phyloP scores from a whole-genome alignment of 2,888 invertebrate species.

The Zelleria hepariella region DNA sequence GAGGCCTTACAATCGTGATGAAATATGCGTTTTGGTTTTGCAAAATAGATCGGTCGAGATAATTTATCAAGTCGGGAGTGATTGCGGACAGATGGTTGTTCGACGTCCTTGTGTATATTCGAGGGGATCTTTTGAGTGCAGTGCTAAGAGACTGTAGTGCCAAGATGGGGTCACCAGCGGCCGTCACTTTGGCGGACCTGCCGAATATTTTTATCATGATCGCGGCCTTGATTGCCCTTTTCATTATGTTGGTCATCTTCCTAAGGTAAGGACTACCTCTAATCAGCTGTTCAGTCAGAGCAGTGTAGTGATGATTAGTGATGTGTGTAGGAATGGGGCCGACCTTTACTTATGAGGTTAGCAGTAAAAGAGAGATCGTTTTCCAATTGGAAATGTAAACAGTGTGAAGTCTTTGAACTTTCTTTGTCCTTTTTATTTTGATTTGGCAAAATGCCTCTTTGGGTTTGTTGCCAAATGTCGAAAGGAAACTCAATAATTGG shows the following conservation, averaged over 20 bases:
- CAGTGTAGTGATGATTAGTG: no score
- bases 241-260: conserved; percentile 81
- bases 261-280: conserved; percentile 71
- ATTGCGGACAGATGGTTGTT: conserved; percentile 43
- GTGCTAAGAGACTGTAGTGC: conserved; percentile 5
- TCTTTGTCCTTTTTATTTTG: background rate
- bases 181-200: conserved; percentile 79
- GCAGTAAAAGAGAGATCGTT: no score
- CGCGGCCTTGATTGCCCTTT: conserved; percentile 79
- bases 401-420: background rate
- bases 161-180: conserved; percentile 52
- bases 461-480: background rate
- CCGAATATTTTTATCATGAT: conserved; percentile 83
- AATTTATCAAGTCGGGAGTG: conserved; percentile 31
- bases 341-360: no score
- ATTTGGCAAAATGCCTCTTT: background rate
- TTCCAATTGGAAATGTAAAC: background rate
- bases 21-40: conserved; percentile 30
- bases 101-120: conserved; percentile 23
- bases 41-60: conserved; percentile 35
- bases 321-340: no score
- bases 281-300: background rate
- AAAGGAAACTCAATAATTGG: background rate
- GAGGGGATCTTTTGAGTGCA: conserved; percentile 12
- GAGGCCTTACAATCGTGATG: conserved; percentile 17